Evolutionary conservation across 2,113 vertebrate species (phyloP).

Genomic region (Taxidea taxus): DNA sequence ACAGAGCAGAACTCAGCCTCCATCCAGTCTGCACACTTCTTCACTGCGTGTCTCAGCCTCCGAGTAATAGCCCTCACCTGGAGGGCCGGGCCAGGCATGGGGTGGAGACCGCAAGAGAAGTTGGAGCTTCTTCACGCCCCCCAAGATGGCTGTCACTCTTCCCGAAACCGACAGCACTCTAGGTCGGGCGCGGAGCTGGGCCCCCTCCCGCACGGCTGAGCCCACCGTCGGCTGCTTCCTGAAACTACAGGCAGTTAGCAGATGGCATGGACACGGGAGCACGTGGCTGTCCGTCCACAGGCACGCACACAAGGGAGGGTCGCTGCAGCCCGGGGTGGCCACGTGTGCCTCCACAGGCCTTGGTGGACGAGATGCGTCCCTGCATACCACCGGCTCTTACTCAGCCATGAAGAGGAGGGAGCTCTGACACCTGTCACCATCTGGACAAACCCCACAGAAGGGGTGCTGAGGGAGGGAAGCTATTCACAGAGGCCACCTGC

Average conservation of each 20-base stretch:
- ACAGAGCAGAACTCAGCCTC: background rate
- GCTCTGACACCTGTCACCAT: background rate
- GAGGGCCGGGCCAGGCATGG: fast-evolving
- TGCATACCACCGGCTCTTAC: fast-evolving
- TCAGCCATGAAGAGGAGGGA: fast-evolving
- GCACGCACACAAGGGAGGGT: fast-evolving
- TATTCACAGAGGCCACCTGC: fast-evolving
- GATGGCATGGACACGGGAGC: fast-evolving
- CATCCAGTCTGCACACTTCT: fast-evolving
- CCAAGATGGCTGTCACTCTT: fast-evolving
- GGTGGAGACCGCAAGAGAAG: no score
- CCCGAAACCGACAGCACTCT: fast-evolving
- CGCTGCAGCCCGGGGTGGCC: background rate
- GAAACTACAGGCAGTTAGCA: fast-evolving
- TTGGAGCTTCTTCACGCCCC: fast-evolving
- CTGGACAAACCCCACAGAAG: fast-evolving
- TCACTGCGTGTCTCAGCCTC: no score
- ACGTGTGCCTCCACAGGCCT: background rate
- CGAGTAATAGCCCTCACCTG: fast-evolving
- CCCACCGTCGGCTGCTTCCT: background rate
- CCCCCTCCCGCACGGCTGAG: background rate
- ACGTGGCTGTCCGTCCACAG: fast-evolving
- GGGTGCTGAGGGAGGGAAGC: no score
- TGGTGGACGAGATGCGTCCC: fast-evolving
- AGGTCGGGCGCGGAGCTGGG: fast-evolving